phyloP scores from a whole-genome alignment of 2,888 invertebrate genomes.

The Zhuqinia jingwanae region DNA sequence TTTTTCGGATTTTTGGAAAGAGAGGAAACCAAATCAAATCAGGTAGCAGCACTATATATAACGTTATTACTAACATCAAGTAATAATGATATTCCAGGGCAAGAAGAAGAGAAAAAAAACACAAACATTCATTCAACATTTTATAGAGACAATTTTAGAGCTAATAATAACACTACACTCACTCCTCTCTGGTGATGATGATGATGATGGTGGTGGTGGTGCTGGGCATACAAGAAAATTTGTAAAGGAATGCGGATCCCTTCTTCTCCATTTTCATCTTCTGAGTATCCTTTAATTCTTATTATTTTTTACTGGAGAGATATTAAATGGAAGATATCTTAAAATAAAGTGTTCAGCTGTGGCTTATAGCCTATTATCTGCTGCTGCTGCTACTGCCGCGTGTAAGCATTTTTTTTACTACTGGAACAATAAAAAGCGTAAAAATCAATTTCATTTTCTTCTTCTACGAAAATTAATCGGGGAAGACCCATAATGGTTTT shows the following conservation, averaged over 20 bases:
- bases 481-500: not conserved
- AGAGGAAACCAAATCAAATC: slow-evolving; percentile 34
- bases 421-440: slow-evolving; percentile 12
- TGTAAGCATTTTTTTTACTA: not conserved
- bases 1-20: not conserved
- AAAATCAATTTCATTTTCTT: slow-evolving; percentile 7
- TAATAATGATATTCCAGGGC: not conserved
- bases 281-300: not conserved
- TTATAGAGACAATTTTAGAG: slow-evolving; percentile 33
- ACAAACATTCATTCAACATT: slow-evolving; percentile 12
- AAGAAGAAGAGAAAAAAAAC: slow-evolving; percentile 3
- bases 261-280: too few species aligned
- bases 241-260: too few species aligned
- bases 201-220: not conserved
- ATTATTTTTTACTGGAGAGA: not conserved
- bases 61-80: not conserved
- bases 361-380: not conserved
- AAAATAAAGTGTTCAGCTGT: slow-evolving; percentile 38
- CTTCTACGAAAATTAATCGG: slow-evolving; percentile 12
- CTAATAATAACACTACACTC: too few species aligned
- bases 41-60: slow-evolving; percentile 2
- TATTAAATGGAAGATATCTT: slow-evolving; percentile 19
- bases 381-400: not conserved
- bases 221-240: too few species aligned
- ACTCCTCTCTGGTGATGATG: too few species aligned